Conservation (phyloP, 2,113 vertebrate genomes). For the Synodontis membranacea region DNA sequence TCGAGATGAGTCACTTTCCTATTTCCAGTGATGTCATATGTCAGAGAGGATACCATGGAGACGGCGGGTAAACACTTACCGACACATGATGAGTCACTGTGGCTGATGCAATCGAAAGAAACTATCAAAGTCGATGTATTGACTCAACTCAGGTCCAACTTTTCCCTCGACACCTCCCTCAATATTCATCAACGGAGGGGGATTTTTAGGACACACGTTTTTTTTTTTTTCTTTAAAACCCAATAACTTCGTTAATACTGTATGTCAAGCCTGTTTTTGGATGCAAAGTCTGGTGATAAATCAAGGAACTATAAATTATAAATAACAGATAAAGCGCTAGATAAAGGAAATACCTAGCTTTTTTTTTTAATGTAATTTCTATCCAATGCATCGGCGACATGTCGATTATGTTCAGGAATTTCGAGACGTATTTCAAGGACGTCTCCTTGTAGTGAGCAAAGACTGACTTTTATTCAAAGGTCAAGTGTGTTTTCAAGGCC, state of each 20-base stretch:
- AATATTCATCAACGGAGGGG: neutral
- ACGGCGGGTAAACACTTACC: neutral
- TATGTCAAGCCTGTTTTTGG: neutral
- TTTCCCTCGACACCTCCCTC: neutral
- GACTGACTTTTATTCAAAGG: neutral
- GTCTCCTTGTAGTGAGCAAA: neutral
- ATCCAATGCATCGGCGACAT: neutral
- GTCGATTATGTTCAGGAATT: neutral
- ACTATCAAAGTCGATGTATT: no score
- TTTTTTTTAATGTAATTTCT: neutral
- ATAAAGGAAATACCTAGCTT: neutral
- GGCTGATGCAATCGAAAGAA: neutral
- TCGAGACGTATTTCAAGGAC: neutral
- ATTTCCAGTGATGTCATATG: conserved; percentile 2
- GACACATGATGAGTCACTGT: neutral
- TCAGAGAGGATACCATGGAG: neutral
- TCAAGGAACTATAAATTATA: neutral
- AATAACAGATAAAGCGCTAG: neutral
- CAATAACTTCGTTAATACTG: no score
- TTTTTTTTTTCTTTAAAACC: no score
- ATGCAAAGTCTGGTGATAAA: neutral
- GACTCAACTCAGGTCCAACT: neutral
- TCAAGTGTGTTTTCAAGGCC: neutral
- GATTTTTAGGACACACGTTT: neutral
- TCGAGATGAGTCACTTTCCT: neutral